Base-by-base conservation (phyloP, 2,113 vertebrate genomes). In the Thalassoma bifasciatum region DNA sequence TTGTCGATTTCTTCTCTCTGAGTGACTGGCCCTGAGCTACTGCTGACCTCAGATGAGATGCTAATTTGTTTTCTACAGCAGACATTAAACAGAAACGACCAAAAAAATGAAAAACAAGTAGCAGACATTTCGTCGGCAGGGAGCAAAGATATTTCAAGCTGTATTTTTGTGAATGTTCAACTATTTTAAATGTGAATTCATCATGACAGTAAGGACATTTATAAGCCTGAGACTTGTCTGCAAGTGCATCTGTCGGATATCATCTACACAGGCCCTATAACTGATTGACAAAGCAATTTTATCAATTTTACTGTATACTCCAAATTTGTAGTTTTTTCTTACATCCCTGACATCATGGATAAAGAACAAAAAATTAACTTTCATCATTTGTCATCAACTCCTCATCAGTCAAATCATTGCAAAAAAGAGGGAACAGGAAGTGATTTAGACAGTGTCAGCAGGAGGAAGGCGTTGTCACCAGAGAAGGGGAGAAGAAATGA, bases 401-500 rank as follows among this genome's bases (percentile, higher is more conserved):
- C 12, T 38, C 10, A 58, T 65, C 46, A 58, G 6, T 52, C 24
- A 50, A 24, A 30, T 13, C 14, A 16, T 30, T 30, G 0, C 11
- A 40, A 13, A 8, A 13, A 10, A 13, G 1, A 8, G 46, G 24
- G 37, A 52, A 58, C 22, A 50, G 17, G 17, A 52, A 10, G 5
- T 24, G 4, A 38, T 49, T 34, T 10, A 42, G 30, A 50, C 10
- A 37, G 19, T 63, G 52, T 44, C 36, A 66, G 38, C 22, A 59
- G n/a, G 58, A 63, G 22, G 34, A 52, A 46, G 26, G 59, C 44
- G 23, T 36, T 52, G 52, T 77, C 53, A 44, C 13, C 37, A 40
- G 13, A 34, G 30, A 10, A 34, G 23, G 23, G 49, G 40, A 44
- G 38, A 57, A 19, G 30, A 52, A 36, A 47, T 21, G 14, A 72